Percentiles rank a stretch among this genome's conserved stretches.
These are phyloP conservation scores for Antheraea mylitta DNA, from an alignment of 1,140 invertebrate genomes.

Conservation along the genomic window DNA sequence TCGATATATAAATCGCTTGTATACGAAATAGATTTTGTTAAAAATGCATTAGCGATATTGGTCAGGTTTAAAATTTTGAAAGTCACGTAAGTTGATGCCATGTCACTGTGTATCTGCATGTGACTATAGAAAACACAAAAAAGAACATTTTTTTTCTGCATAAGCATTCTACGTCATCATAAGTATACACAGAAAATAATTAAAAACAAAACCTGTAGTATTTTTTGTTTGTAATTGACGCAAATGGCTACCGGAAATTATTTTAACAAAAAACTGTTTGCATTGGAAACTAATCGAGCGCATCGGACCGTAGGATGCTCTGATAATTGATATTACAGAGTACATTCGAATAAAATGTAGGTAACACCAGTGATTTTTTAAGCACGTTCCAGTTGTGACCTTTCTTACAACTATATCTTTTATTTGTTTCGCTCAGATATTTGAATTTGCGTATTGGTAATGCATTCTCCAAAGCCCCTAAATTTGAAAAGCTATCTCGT, in stretches of 20 bases:
- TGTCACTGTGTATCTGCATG: no score
- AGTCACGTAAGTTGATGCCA: no score
- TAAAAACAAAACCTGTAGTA: neutral
- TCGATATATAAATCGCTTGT: no score
- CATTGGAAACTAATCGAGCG: slow-evolving; percentile 34
- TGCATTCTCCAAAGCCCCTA: no score
- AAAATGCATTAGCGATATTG: no score
- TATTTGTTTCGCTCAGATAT: no score
- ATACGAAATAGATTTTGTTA: no score
- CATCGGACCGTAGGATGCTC: slow-evolving; percentile 24
- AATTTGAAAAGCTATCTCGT: no score
- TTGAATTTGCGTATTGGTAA: no score
- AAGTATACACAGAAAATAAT: neutral
- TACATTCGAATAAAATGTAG: neutral
- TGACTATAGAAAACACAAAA: neutral
- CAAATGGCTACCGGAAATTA: slow-evolving; percentile 32
- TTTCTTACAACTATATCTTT: neutral
- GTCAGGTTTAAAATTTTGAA: no score
- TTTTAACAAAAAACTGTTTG: slow-evolving; percentile 10
- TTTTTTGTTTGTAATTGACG: slow-evolving; percentile 26
- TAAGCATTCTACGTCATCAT: neutral
- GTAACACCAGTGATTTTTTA: neutral
- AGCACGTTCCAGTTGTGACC: neutral
- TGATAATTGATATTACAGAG: neutral
- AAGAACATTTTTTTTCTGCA: neutral